Evolutionary conservation across 2,113 vertebrate genomes (phyloP).

Genomic region (Mus pahari): DNA sequence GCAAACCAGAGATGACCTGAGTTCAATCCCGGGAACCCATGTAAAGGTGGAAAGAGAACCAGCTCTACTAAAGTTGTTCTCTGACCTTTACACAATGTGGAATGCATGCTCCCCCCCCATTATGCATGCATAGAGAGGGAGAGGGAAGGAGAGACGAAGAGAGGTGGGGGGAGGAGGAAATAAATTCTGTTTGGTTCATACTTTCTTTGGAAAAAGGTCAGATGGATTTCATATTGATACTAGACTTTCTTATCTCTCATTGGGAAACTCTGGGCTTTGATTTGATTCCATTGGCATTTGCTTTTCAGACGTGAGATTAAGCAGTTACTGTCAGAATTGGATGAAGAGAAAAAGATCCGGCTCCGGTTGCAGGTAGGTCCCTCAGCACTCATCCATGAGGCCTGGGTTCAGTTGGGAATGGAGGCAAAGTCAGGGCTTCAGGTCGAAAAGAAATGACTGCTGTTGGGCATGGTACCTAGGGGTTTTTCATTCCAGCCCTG

Average conservation of each 20-base stretch:
- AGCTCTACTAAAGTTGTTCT: neutral
- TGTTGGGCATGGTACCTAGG: neutral
- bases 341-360: constrained; percentile 97
- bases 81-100: neutral
- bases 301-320: constrained; percentile 96
- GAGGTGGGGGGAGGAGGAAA: neutral
- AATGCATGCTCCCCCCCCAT: neutral
- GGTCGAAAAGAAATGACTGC: constrained; percentile 19
- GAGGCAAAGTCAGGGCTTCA: neutral
- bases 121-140: too few species aligned
- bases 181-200: neutral
- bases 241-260: constrained; percentile 18
- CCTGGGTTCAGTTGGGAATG: neutral
- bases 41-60: neutral
- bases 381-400: neutral
- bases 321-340: constrained; percentile 93
- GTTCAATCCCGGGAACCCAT: neutral
- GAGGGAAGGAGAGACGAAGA: neutral
- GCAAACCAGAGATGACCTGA: neutral
- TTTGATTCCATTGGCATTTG: constrained; percentile 72
- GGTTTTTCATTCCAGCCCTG: neutral
- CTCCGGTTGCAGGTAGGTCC: constrained; percentile 94
- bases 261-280: neutral
- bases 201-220: constrained; percentile 38
- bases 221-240: constrained; percentile 20